Conservation (phyloP, 2,888 invertebrate genomes). For the Eurois occulta region DNA sequence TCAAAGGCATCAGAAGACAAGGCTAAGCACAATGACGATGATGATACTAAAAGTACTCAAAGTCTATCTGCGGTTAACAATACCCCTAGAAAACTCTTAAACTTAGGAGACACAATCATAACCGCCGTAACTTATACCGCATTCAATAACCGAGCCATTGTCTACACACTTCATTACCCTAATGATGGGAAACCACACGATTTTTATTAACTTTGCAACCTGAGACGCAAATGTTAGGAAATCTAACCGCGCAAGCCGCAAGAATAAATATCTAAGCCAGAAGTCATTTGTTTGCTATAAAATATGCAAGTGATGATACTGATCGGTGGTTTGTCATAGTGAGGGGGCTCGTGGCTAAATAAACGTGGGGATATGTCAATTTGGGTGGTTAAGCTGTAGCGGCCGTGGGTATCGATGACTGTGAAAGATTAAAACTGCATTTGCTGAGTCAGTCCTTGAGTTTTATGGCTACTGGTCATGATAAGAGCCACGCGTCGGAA, state of each 20-base stretch:
- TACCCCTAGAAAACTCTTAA: not conserved
- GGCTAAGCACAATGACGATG: not conserved
- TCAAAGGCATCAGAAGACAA: not conserved
- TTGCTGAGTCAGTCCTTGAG: not conserved
- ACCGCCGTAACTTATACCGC: conserved; percentile 13
- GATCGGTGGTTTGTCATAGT: not conserved
- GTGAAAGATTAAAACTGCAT: not conserved
- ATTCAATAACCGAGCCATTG: conserved; percentile 50
- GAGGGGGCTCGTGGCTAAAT: conserved; percentile 13
- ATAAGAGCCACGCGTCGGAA: not conserved
- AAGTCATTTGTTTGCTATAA: conserved; percentile 33
- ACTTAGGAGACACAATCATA: conserved; percentile 4
- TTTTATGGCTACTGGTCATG: not conserved
- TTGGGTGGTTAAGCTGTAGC: not conserved
- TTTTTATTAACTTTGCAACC: conserved; percentile 38
- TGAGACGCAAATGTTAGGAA: conserved; percentile 27
- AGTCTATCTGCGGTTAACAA: not conserved
- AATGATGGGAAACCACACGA: conserved; percentile 53
- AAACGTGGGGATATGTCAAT: conserved; percentile 1
- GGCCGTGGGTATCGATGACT: not conserved
- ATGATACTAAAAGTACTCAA: not conserved
- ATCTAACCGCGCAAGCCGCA: conserved; percentile 45
- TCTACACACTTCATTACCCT: conserved; percentile 45
- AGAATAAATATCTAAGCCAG: conserved; percentile 20
- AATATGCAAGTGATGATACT: conserved; percentile 13